phyloP scores from a whole-genome alignment of 2,113 vertebrate species.

The Sus scrofa region DNA sequence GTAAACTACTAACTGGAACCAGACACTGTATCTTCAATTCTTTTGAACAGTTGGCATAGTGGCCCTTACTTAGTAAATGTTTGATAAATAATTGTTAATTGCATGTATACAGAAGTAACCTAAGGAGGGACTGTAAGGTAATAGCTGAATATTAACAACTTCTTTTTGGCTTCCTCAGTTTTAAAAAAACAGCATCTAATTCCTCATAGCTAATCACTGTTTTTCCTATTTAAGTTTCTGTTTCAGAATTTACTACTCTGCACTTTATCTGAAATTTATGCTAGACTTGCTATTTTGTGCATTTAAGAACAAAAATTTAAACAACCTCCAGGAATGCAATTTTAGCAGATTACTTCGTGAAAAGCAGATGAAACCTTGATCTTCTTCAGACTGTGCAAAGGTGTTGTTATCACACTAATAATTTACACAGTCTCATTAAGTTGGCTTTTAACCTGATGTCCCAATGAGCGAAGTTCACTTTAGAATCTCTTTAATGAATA shows the following conservation, averaged over 20 bases:
- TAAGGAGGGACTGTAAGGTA: neutral
- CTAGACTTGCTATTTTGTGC: conserved; percentile 25
- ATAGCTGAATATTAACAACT: neutral
- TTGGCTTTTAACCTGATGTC: conserved; percentile 80
- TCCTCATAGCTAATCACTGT: conserved; percentile 3
- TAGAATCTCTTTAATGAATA: conserved; percentile 81
- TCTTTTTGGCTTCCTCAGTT: neutral
- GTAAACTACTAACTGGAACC: neutral
- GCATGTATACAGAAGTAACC: neutral
- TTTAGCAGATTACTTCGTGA: conserved; percentile 77
- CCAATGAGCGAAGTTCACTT: conserved; percentile 65
- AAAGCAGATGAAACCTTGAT: conserved; percentile 57
- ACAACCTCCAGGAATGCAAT: conserved; percentile 59
- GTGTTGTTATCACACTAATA: conserved; percentile 75
- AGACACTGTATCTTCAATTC: neutral
- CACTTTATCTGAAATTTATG: conserved; percentile 37
- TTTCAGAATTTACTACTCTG: conserved; percentile 41
- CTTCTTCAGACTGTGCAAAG: conserved; percentile 61
- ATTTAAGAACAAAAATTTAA: conserved; percentile 38
- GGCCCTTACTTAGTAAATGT: neutral
- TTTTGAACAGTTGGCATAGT: neutral
- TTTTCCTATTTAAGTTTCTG: conserved; percentile 29
- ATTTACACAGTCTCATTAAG: conserved; percentile 79
- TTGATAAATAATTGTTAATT: conserved; percentile 38
- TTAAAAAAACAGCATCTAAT: neutral